Base-by-base conservation (phyloP, 2,113 vertebrate genomes). In the Syngnathus typhle region DNA sequence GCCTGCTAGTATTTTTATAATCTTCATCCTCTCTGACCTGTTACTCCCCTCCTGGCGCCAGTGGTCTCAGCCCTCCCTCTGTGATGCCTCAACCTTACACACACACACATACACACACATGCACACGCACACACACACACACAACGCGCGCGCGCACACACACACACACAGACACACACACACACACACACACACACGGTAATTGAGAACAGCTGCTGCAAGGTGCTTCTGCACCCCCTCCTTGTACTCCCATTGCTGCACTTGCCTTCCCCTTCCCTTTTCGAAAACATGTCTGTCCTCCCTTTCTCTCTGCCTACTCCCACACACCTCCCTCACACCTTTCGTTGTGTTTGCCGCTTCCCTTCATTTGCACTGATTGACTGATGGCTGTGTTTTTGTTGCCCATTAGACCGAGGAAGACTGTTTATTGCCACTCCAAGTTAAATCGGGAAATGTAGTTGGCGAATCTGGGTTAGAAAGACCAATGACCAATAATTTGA, bases 151-250 rank as follows among this genome's bases (percentile, higher is more conserved):
- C 71, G 68, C 66, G 67, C 78, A 75, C 74, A 79, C 81, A 27
- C 27, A 27, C 27, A 27, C 27, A 27, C 27, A 32, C 27, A 32
- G 3, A 32, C 27, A 32, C 27, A 32, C 27, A 32, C 27, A 32
- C 27, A 3, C 27, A 69, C 78, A 77, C 74, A 79, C 83, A 68
- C 51, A 67, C 71, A 83, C 49, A 32, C 79, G 85, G 88, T 91
- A 92, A 92, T 91, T 89, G 90, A 88, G 91, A 89, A 81, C 91
- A 92, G 91, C 90, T 92, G 91, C 90, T 92, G 91, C 88, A 91
- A 92, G 91, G 90, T 92, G 27, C 27, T 32, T 32, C 27, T 43
- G 41, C 41, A 43, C 65, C 41, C 13, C 44, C 44, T 19, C 47
- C 47, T 3, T 18, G 10, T 78, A 73, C 80, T 67, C 36, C 73